These are phyloP conservation scores for Pecten maximus DNA, from an alignment of 2,888 invertebrate species.

Conservation along the genomic window DNA sequence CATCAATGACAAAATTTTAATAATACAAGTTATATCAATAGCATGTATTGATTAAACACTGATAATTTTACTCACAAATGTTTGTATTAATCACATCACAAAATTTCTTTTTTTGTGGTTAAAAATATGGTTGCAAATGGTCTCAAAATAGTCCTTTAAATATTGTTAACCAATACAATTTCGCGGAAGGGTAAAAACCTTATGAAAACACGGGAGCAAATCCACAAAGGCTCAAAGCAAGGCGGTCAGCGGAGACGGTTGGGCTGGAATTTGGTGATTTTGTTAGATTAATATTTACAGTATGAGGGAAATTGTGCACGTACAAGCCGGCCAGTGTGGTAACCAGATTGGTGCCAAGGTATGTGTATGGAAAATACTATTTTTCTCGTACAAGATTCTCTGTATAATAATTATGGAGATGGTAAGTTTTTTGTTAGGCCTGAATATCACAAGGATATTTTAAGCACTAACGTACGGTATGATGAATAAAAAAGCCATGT, in stretches of 20 bases:
- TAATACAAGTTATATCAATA: background rate
- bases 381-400: background rate
- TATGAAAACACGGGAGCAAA: background rate
- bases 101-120: background rate
- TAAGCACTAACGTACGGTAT: too few species aligned
- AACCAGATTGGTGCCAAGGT: conserved; percentile 98
- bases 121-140: background rate
- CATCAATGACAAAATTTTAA: background rate
- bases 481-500: too few species aligned
- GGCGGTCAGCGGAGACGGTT: background rate
- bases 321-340: conserved; percentile 97
- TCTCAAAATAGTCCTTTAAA: background rate
- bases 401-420: background rate
- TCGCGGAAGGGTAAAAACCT: background rate
- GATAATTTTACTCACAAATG: background rate
- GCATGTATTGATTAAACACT: background rate
- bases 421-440: background rate
- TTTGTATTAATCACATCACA: background rate
- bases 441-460: too few species aligned
- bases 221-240: background rate
- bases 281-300: background rate
- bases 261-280: background rate
- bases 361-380: conserved; percentile 65
- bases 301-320: conserved; percentile 98
- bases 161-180: background rate